Evolutionary conservation across 2,797 vertebrate genomes (phyloP), one percentile per base, ranked within the genome.

Genomic region (Nyctibius grandis): DNA sequence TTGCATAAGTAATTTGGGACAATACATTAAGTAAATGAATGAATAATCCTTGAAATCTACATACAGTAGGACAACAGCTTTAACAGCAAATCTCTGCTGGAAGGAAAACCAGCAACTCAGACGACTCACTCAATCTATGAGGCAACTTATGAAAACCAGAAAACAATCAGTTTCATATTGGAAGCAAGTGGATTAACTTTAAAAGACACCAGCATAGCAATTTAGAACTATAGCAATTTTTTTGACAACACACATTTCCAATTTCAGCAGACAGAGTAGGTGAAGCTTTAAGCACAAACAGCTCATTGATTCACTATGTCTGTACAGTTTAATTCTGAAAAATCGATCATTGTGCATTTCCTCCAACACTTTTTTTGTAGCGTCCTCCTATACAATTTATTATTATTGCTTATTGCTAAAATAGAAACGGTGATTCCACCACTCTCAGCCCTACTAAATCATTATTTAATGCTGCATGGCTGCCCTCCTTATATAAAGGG

Each of bases 271-370:
- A 70, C 68, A 45, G 78, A 85, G 69, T 25, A 83, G 64, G 78
- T 87, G 60, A 95, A 94, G 89, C 72, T 80, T 87, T 92, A 83
- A 89, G 81, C 69, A 95, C 81, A 92, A 95, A 94, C 84, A 92
- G 86, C 75, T 95, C 91, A 93, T 91, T 95, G 94, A 95, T 96
- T 96, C 89, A 89, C 23, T 85, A 79, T 51, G 61, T 79, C 91
- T 86, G 59, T 73, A 78, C 56, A 87, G 88, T 83, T 95, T 90
- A 95, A 95, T 88, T 96, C 95, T 95, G 68, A 96, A 92, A 95
- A 96, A 96, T 96, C 95, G 5, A 96, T 97, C 86, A 92, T 16
- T 1, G 14, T 93, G 81, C 96, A 95, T 95, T 97, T 96, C 96
- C 93, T 95, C 94, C 86, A 89, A 93, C 91, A 81, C 81, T 93